Percentiles rank a stretch among this genome's conserved stretches.
Evolutionary conservation across 2,113 vertebrate genomes (phyloP).

Genomic region (Elachura formosa): DNA sequence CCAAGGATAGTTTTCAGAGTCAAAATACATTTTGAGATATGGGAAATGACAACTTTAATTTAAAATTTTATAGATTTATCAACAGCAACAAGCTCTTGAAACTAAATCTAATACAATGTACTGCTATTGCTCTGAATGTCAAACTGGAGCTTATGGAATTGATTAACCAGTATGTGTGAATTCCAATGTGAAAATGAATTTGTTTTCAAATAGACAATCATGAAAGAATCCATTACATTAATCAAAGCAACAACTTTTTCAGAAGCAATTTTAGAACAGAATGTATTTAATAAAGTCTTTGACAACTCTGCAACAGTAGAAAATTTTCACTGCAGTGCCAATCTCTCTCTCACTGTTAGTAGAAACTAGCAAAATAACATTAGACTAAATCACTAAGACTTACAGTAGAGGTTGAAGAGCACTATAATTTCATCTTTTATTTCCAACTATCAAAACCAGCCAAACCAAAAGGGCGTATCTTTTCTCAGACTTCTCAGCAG

Average conservation of each 20-base stretch:
- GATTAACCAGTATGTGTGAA: neutral
- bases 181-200: neutral
- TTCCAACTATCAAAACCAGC: neutral
- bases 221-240: neutral
- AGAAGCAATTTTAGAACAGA: constrained; percentile 27
- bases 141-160: neutral
- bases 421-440: neutral
- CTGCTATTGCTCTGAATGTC: neutral
- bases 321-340: neutral
- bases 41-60: neutral
- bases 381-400: neutral
- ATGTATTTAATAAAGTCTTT: neutral
- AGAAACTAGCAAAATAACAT: neutral
- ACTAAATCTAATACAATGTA: neutral
- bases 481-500: neutral
- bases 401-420: neutral
- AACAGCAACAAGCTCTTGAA: neutral
- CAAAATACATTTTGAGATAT: neutral
- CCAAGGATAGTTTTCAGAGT: neutral
- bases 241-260: neutral
- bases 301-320: neutral
- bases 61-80: neutral
- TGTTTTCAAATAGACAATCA: constrained; percentile 17
- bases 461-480: neutral
- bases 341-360: neutral